Evolutionary conservation across 2,888 invertebrate genomes (phyloP).

Genomic region (Calameuta pallipes): DNA sequence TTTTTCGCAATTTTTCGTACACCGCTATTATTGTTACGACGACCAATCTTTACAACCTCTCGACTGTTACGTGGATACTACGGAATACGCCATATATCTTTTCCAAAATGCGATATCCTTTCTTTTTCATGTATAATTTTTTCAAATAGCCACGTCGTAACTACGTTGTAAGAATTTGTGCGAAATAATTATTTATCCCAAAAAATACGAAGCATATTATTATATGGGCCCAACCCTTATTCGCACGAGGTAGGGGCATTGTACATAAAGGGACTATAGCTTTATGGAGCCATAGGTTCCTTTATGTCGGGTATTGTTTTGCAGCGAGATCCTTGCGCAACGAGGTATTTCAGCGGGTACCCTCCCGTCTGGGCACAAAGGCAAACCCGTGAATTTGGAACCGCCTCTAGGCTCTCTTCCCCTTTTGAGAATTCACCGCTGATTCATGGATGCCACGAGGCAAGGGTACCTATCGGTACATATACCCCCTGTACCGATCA

Average conservation of each 20-base stretch:
- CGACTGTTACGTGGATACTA: not conserved
- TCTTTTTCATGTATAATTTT: not conserved
- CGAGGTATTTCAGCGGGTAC: not conserved
- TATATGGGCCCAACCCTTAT: not conserved
- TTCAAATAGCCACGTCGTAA: not conserved
- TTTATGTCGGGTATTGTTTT: conserved; percentile 2
- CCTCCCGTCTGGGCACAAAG: not conserved
- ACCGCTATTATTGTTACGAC: not conserved
- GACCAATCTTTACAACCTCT: not conserved
- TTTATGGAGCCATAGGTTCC: not conserved
- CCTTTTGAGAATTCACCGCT: not conserved
- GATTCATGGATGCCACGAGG: not conserved
- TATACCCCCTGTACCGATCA: not conserved
- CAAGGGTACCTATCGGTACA: not conserved
- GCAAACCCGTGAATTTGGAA: not conserved
- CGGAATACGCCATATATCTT: no score
- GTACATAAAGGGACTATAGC: not conserved
- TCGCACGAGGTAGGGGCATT: not conserved
- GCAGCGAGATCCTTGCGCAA: not conserved
- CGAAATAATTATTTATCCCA: not conserved
- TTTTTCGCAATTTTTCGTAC: not conserved
- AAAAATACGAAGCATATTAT: not conserved
- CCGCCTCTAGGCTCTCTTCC: not conserved
- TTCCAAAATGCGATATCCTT: not conserved
- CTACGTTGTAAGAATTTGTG: not conserved